A percentile compares a stretch with the other conserved stretches of the same genome.
Conservation (phyloP, 2,797 vertebrate genomes). For the Malacoraja senta region DNA sequence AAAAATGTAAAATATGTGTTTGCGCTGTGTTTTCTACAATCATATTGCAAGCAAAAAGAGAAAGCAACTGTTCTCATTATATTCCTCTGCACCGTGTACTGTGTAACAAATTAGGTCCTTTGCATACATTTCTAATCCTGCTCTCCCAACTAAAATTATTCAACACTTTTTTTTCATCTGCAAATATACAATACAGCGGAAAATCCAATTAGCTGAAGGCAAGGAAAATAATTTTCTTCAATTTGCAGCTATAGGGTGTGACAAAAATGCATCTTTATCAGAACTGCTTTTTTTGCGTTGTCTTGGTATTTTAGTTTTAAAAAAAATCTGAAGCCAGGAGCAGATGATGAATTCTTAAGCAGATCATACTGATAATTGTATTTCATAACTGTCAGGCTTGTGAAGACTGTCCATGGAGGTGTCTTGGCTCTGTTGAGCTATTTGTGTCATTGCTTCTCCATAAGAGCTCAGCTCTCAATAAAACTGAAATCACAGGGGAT, state of each 20-base stretch:
- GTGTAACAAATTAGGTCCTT: slow-evolving; percentile 55
- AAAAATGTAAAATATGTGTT: slow-evolving; percentile 49
- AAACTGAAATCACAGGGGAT: slow-evolving; percentile 76
- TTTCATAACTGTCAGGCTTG: slow-evolving; percentile 84
- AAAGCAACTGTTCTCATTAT: slow-evolving; percentile 22
- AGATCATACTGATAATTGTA: slow-evolving; percentile 94
- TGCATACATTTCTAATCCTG: slow-evolving; percentile 70
- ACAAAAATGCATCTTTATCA: slow-evolving; percentile 65
- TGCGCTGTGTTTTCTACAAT: slow-evolving; percentile 32
- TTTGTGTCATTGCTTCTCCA: slow-evolving; percentile 70
- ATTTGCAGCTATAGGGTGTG: slow-evolving; percentile 73
- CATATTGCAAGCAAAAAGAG: background rate
- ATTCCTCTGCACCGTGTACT: background rate
- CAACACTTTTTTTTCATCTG: slow-evolving; percentile 71
- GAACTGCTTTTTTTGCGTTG: slow-evolving; percentile 50
- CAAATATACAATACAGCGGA: slow-evolving; percentile 72
- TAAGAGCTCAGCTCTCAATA: slow-evolving; percentile 67
- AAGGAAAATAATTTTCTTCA: slow-evolving; percentile 76
- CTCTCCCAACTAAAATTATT: slow-evolving; percentile 74
- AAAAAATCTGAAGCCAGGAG: slow-evolving; percentile 70
- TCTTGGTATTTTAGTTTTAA: slow-evolving; percentile 54
- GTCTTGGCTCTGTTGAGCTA: slow-evolving; percentile 67
- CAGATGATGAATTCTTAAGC: slow-evolving; percentile 86
- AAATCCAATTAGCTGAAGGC: slow-evolving; percentile 73
- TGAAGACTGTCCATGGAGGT: slow-evolving; percentile 78